Percentiles rank a stretch among this genome's conserved stretches.
These are phyloP conservation scores for Campaea margaritaria DNA, from an alignment of 2,888 invertebrate species.

Conservation along the genomic window DNA sequence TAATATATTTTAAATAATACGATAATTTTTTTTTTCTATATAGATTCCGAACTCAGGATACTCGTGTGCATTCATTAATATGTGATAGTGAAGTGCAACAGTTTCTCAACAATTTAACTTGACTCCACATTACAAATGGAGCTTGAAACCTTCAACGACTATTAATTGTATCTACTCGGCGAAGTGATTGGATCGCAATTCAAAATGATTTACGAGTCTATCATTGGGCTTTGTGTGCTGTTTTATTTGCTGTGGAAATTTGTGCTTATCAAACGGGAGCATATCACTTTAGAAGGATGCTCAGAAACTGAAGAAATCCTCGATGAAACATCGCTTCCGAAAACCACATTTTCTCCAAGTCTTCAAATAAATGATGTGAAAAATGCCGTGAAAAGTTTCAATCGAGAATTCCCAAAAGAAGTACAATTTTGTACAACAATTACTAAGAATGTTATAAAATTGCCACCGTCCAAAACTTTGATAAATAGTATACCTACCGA, in stretches of 20 bases:
- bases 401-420: neutral
- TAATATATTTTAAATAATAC: conserved; percentile 10
- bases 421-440: neutral
- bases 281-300: conserved; percentile 35
- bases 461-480: conserved; percentile 17
- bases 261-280: conserved; percentile 50
- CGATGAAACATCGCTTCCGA: conserved; percentile 2
- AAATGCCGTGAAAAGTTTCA: neutral
- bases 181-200: conserved; percentile 64
- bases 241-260: conserved; percentile 73
- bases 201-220: conserved; percentile 74
- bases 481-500: conserved; percentile 56
- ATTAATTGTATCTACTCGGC: conserved; percentile 60
- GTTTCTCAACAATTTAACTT: conserved; percentile 60
- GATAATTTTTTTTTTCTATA: no score
- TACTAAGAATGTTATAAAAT: conserved; percentile 10
- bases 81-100: conserved; percentile 25
- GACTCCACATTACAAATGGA: conserved; percentile 62
- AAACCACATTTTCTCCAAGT: neutral
- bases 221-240: conserved; percentile 70
- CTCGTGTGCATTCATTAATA: conserved; percentile 12
- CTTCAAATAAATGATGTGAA: neutral
- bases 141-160: conserved; percentile 60
- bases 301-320: conserved; percentile 27
- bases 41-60: conserved; percentile 43